Evolutionary conservation across 2,113 vertebrate genomes (phyloP).

Genomic region (Lamprotornis superbus): DNA sequence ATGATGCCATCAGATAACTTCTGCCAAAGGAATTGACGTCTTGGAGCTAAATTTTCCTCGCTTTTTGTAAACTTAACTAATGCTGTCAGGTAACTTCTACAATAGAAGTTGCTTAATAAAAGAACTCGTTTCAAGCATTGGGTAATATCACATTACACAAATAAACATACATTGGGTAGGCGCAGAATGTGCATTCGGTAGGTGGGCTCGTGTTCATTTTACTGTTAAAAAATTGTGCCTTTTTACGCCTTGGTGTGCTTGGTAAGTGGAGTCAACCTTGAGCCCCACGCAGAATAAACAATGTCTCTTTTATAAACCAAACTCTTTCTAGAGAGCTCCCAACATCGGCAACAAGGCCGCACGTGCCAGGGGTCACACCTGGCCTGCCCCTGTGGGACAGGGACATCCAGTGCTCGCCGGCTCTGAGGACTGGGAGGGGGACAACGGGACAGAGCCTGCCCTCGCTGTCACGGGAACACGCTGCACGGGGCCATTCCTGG

Average conservation of each 20-base stretch:
- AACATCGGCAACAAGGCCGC: background rate
- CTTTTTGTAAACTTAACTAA: background rate
- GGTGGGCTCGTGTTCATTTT: background rate
- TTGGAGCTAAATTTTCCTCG: background rate
- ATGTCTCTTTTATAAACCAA: background rate
- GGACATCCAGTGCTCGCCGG: rapidly evolving
- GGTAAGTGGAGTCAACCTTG: too few relatives aligned
- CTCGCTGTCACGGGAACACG: background rate
- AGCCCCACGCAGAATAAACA: background rate
- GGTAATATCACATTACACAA: background rate
- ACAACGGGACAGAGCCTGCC: too few relatives aligned
- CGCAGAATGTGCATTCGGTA: background rate
- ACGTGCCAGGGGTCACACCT: background rate
- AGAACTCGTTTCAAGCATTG: background rate
- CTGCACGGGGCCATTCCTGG: background rate
- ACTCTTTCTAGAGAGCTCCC: background rate
- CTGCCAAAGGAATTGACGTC: background rate
- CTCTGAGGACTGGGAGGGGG: too few relatives aligned
- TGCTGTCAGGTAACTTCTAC: background rate
- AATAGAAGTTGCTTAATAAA: background rate
- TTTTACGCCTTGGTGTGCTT: background rate
- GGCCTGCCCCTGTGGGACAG: too few relatives aligned
- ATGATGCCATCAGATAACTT: background rate
- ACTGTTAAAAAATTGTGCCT: background rate
- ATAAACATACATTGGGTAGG: background rate